A percentile compares a stretch with the other conserved stretches of the same genome.
These are phyloP conservation scores for Candoia aspera DNA, from an alignment of 2,113 vertebrate species.

Conservation along the genomic window DNA sequence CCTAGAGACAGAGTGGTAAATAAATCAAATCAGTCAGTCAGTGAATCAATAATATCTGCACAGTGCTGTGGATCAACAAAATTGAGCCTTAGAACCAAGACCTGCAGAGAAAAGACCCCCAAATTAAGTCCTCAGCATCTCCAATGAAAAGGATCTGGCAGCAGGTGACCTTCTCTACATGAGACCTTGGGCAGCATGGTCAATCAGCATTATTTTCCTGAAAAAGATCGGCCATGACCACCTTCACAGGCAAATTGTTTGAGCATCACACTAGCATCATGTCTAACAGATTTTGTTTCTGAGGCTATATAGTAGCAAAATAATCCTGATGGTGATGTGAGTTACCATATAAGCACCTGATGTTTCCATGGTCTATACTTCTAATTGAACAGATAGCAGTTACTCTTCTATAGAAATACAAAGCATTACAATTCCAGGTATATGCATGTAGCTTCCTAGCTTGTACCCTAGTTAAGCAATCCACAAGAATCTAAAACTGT, in stretches of 20 bases:
- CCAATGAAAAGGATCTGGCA: background rate
- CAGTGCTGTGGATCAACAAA: background rate
- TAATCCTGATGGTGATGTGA: background rate
- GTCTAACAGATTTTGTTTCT: background rate
- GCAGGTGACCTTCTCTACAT: background rate
- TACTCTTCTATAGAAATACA: background rate
- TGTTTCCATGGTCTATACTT: background rate
- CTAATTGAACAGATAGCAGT: background rate
- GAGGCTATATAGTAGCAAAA: background rate
- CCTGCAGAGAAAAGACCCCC: background rate
- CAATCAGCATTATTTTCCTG: background rate
- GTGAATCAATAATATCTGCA: background rate
- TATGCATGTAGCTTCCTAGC: background rate
- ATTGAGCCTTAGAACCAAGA: background rate
- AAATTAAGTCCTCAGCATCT: background rate
- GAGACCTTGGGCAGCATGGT: background rate
- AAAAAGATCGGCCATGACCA: background rate
- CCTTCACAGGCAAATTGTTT: background rate
- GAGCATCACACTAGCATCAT: background rate
- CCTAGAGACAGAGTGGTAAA: background rate
- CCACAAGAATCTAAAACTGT: background rate
- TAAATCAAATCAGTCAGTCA: background rate
- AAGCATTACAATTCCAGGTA: background rate
- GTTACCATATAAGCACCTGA: background rate
- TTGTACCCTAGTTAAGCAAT: background rate